Conservation (phyloP, 2,888 invertebrate species). For the Tetropium fuscum region DNA sequence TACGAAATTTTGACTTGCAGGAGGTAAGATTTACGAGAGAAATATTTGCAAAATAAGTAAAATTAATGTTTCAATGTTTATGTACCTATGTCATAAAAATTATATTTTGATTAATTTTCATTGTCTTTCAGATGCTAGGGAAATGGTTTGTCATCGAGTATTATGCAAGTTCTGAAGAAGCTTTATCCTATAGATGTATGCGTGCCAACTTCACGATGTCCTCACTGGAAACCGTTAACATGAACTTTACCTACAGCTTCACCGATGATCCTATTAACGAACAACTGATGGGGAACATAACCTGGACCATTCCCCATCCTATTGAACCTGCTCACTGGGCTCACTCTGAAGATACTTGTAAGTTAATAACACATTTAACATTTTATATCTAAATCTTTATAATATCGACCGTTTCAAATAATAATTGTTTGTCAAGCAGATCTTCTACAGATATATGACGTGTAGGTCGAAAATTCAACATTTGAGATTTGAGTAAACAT, state of each 20-base stretch:
- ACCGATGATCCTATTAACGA: constrained; percentile 87
- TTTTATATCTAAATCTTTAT: too few relatives aligned
- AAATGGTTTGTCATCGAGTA: constrained; percentile 90
- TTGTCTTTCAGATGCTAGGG: constrained; percentile 76
- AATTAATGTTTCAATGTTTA: neutral
- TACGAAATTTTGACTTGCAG: constrained; percentile 82
- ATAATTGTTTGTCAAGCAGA: too few relatives aligned
- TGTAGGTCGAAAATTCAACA: too few relatives aligned
- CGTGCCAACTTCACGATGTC: constrained; percentile 76
- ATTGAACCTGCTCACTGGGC: constrained; percentile 86
- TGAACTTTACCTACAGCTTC: constrained; percentile 91
- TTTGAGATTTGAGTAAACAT: too few relatives aligned
- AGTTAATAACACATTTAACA: constrained; percentile 56
- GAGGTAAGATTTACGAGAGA: constrained; percentile 74
- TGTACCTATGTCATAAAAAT: constrained; percentile 1
- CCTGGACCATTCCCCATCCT: constrained; percentile 84
- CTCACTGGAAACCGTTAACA: constrained; percentile 76
- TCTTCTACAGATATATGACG: too few relatives aligned
- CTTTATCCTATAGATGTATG: constrained; percentile 89
- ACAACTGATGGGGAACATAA: constrained; percentile 85
- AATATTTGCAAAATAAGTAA: too few relatives aligned
- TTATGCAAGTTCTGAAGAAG: constrained; percentile 90
- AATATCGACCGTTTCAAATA: too few relatives aligned
- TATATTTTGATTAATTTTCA: constrained; percentile 7
- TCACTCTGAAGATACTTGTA: constrained; percentile 87